Percentiles rank a stretch among this genome's conserved stretches.
Evolutionary conservation across 2,113 vertebrate species (phyloP).

Genomic region (Cyanoramphus novaezelandiae): DNA sequence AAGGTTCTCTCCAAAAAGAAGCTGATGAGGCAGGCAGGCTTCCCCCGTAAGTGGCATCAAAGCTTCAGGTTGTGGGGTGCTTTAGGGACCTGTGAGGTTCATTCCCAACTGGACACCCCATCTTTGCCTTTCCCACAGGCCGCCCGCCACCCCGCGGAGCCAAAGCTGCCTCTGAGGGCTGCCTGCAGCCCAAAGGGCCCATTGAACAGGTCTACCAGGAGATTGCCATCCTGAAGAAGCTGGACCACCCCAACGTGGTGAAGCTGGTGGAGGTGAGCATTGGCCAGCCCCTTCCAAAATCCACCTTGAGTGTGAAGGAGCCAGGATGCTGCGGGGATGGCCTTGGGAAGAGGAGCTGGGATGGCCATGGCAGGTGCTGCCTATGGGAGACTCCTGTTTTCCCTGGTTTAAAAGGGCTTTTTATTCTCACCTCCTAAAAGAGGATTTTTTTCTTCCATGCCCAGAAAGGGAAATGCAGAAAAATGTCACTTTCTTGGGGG

Average conservation of each 20-base stretch:
- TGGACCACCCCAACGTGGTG: slow-evolving; percentile 97
- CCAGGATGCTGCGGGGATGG: not conserved
- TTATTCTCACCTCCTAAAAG: not conserved
- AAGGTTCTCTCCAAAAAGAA: slow-evolving; percentile 97
- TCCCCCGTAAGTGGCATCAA: slow-evolving; percentile 89
- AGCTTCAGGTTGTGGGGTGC: not conserved
- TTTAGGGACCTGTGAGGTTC: not conserved
- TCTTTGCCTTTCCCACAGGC: slow-evolving; percentile 70
- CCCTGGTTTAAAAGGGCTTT: not conserved
- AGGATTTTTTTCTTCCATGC: not conserved
- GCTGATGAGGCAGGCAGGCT: slow-evolving; percentile 95
- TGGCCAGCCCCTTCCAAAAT: not conserved
- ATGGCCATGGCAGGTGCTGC: not conserved
- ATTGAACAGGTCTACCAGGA: slow-evolving; percentile 97
- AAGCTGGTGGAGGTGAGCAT: slow-evolving; percentile 90
- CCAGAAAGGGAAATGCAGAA: not conserved
- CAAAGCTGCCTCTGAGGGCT: slow-evolving; percentile 79
- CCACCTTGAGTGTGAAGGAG: accelerated
- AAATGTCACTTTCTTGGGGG: not conserved
- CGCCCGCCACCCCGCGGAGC: slow-evolving; percentile 91
- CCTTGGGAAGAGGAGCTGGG: not conserved
- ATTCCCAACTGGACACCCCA: accelerated
- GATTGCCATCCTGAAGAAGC: slow-evolving; percentile 97
- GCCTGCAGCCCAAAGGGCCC: slow-evolving; percentile 86
- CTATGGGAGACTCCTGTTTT: not conserved